Base-by-base conservation (phyloP, 2,888 invertebrate species). In the Margaritifera margaritifera region DNA sequence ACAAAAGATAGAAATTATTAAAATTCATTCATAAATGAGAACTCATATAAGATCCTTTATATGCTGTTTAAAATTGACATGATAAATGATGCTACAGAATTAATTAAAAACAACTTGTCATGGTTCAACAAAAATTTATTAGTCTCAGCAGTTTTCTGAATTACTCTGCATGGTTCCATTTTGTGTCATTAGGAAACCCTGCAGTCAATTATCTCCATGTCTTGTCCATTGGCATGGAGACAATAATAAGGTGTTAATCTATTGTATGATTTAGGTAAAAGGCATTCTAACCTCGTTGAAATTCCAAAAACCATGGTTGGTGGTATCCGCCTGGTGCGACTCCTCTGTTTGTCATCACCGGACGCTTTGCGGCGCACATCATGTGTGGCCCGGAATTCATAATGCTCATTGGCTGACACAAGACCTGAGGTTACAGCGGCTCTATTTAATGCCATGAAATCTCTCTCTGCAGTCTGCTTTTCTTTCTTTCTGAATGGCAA, bases 371-470 rank as follows among this genome's bases (percentile, higher is more conserved):
- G 74, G 3, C 87, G 72, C 6, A 88, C 81, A 75, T 89, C 88
- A 72, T 89, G 86, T 15, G 86, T 87, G 6, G 87, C 86, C 55
- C 89, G 68, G 80, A 84, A 89, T 65, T 86, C 83, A 66, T 82
- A 85, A 67, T 87, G 78, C 68, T 87, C 87, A 31, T 73, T 74
- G n/a, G 87, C 83, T n/a, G 80, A 84, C 53, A 85, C 84, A 42
- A 89, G 80, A 62, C 89, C 89, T 71, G 62, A 27, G 42, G n/a
- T 77, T 0, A 88, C 81, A 11, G 89, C 88, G 2, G 85, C 84
- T 70, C 75, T 84, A 80, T 89, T 89, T 25, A 89, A 75, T 6
- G 84, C 79, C 83, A 87, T 85, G 75, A 88, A 89, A 77, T 89
- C 88, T 71, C 87, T 72, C 20, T 83, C 84, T 18, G 80, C 63